Percentiles rank a stretch among this genome's conserved stretches.
These are phyloP conservation scores for Lingula anatina DNA, from an alignment of 2,888 invertebrate genomes.

Conservation along the genomic window DNA sequence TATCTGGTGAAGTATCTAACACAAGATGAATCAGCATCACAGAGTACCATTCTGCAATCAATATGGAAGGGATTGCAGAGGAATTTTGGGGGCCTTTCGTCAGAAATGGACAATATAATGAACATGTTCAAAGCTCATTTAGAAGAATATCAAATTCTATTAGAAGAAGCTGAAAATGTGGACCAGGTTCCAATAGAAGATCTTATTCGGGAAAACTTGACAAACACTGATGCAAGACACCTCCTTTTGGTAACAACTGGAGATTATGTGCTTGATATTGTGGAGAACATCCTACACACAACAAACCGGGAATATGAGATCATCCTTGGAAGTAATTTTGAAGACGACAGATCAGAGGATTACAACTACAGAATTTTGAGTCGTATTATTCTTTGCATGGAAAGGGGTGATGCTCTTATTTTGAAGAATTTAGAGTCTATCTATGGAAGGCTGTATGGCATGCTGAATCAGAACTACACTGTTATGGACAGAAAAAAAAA, in stretches of 20 bases:
- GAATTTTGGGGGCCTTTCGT: slow-evolving; percentile 23
- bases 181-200: slow-evolving; percentile 11
- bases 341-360: slow-evolving; percentile 26
- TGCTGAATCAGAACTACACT: slow-evolving; percentile 31
- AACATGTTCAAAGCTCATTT: slow-evolving; percentile 9
- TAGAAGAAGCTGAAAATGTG: neutral
- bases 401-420: slow-evolving; percentile 21
- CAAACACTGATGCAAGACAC: slow-evolving; percentile 18
- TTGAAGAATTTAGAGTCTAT: slow-evolving; percentile 25
- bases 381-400: slow-evolving; percentile 29
- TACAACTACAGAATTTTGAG: slow-evolving; percentile 26
- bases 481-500: slow-evolving; percentile 18
- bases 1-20: slow-evolving; percentile 8
- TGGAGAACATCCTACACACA: slow-evolving; percentile 15
- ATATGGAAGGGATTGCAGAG: slow-evolving; percentile 21
- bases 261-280: slow-evolving; percentile 17
- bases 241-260: slow-evolving; percentile 21
- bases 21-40: neutral
- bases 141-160: too few species aligned
- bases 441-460: slow-evolving; percentile 28
- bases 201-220: slow-evolving; percentile 19
- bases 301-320: slow-evolving; percentile 13
- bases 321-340: slow-evolving; percentile 28
- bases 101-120: slow-evolving; percentile 12
- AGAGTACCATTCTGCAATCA: neutral